Percentiles rank a stretch among this genome's conserved stretches.
These are phyloP conservation scores for Carassius carassius DNA, from an alignment of 2,113 vertebrate genomes.

Conservation along the genomic window DNA sequence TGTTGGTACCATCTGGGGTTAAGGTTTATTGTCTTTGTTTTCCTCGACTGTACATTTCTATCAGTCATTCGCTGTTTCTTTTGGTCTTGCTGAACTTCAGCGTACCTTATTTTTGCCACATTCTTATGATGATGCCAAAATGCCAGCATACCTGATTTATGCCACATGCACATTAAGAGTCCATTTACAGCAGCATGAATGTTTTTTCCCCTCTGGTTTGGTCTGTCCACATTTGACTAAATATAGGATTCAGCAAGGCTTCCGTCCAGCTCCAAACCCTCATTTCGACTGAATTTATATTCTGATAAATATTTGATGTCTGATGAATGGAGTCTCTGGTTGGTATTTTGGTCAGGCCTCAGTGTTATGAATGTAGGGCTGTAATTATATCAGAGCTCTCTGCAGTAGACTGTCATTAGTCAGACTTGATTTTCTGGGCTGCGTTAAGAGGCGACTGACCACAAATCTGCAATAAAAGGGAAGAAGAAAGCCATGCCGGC, in stretches of 20 bases:
- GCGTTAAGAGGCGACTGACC: slow-evolving; percentile 13
- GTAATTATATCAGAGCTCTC: neutral
- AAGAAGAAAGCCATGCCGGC: slow-evolving; percentile 18
- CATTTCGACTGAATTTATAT: slow-evolving; percentile 47
- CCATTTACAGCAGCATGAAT: neutral
- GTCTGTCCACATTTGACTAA: slow-evolving; percentile 26
- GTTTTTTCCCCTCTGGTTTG: neutral
- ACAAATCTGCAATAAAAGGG: slow-evolving; percentile 17
- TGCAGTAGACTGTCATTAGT: slow-evolving; percentile 25
- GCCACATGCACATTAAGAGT: neutral
- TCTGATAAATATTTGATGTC: slow-evolving; percentile 56
- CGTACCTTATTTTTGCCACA: slow-evolving; percentile 16
- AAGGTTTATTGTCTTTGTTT: neutral
- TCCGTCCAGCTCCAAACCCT: slow-evolving; percentile 35
- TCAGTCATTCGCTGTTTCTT: neutral
- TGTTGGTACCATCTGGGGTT: neutral
- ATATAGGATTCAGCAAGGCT: slow-evolving; percentile 9
- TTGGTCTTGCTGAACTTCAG: neutral
- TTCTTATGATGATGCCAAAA: neutral
- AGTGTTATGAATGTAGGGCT: slow-evolving; percentile 26
- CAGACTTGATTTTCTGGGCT: slow-evolving; percentile 31
- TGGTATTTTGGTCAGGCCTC: slow-evolving; percentile 11
- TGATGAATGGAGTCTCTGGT: slow-evolving; percentile 41
- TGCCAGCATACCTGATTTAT: slow-evolving; percentile 9
- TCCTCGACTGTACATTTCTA: neutral